These are phyloP conservation scores for Thalassoma bifasciatum DNA, from an alignment of 2,113 vertebrate species.

Conservation along the genomic window DNA sequence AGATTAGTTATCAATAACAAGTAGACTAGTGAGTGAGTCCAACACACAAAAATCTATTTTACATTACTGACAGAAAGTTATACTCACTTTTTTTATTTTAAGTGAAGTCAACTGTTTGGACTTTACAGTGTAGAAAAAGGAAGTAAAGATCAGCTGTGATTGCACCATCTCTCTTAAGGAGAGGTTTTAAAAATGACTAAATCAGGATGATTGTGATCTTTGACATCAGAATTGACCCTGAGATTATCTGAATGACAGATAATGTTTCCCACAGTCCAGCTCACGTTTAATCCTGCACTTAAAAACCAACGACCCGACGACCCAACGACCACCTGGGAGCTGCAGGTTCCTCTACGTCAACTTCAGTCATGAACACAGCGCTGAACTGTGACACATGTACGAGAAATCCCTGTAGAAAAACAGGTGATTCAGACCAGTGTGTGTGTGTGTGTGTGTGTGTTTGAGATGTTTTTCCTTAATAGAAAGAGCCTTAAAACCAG, in stretches of 20 bases:
- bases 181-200: background rate
- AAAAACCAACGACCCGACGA: too few relatives aligned
- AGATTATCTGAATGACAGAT: background rate
- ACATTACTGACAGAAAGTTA: too few relatives aligned
- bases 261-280: constrained; percentile 21
- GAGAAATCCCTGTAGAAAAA: background rate
- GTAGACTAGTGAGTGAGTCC: too few relatives aligned
- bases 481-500: constrained; percentile 21
- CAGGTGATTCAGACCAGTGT: constrained; percentile 18
- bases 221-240: background rate
- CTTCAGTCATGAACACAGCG: background rate
- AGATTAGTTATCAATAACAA: too few relatives aligned
- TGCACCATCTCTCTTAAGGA: background rate
- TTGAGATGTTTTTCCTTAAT: background rate
- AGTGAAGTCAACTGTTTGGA: too few relatives aligned
- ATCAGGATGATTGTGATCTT: background rate
- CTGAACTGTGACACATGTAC: background rate
- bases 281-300: background rate
- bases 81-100: too few relatives aligned
- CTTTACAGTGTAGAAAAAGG: too few relatives aligned
- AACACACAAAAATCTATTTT: too few relatives aligned
- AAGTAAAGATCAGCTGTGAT: background rate
- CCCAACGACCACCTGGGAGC: constrained; percentile 23
- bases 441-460: background rate
- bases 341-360: background rate